phyloP scores from a whole-genome alignment of 2,888 invertebrate species.

The Apodemia zela region DNA sequence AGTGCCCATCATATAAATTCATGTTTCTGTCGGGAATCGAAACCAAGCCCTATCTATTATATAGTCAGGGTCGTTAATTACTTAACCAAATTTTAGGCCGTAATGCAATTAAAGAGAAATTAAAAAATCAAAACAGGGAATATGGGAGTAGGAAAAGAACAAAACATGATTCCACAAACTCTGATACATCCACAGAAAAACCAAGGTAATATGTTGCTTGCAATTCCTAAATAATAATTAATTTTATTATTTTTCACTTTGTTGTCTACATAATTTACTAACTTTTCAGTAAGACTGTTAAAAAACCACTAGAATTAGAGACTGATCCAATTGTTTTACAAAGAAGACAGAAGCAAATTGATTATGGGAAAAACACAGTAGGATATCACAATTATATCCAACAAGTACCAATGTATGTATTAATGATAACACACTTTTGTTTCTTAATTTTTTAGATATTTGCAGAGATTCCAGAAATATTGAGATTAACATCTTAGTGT shows the following conservation, averaged over 20 bases:
- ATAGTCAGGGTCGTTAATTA: background rate
- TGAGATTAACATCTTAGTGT: no score
- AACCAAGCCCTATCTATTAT: no score
- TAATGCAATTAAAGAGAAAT: background rate
- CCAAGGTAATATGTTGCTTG: background rate
- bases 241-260: background rate
- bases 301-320: conserved; percentile 76
- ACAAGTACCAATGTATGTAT: conserved; percentile 84
- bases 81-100: background rate
- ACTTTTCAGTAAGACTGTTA: conserved; percentile 43
- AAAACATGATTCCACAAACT: background rate
- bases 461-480: no score
- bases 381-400: conserved; percentile 89
- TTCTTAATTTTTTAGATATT: no score
- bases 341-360: conserved; percentile 95
- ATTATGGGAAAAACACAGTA: conserved; percentile 95
- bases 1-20: no score
- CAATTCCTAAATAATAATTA: background rate
- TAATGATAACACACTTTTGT: background rate
- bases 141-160: background rate
- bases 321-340: conserved; percentile 85
- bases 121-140: background rate
- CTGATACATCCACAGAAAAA: background rate
- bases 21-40: no score
- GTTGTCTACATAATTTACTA: background rate